Evolutionary conservation across 1,140 invertebrate species (phyloP), one percentile per base, ranked within the genome.

Genomic region (Spodoptera frugiperda): DNA sequence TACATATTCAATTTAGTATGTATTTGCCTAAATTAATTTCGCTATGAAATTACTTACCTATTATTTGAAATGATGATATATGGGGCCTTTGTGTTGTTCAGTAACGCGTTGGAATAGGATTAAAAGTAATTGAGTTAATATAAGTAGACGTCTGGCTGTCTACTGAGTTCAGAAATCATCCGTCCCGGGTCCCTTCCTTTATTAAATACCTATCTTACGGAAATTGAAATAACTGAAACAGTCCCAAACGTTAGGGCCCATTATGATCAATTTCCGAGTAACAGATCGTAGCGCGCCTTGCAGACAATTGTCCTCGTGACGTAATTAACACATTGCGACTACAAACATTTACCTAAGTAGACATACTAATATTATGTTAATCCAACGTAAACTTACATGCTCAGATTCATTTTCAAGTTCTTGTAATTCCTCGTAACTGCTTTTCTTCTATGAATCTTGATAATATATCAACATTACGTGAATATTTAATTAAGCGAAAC

Each of bases 161-260:
- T 49, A 15, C 17, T 51, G 72, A 61, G 70, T 84, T 78, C 68
- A 53, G 72, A 63, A 82, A 78, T 82, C 54, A 72, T 59, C 72
- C 54, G 59, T 68, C 67, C 51, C 44, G 59, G 55, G 73, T 61
- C 76, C 78, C 65, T 72, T 80, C 75, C 78, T 78, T 81, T 80
- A 81, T 83, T 78, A 77, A 79, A 81, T 81, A 74, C 70, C 73
- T 77, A 78, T 68, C 73, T 70, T 30, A 70, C 51, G 83, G 79
- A 81, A 84, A 84, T 84, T 84, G 83, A 77, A 78, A 84, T 82
- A 33, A 78, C 80, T 78, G 74, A 81, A 83, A 76, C 77, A 61
- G 39, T 65, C 76, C 76, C 48, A 77, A 49, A 30, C 39, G 54
- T 49, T 59, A 10, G 77, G 44, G 14, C 67, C 68, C 77, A 71